Conservation (phyloP, 2,888 invertebrate genomes). For the Trimorus sp. region DNA sequence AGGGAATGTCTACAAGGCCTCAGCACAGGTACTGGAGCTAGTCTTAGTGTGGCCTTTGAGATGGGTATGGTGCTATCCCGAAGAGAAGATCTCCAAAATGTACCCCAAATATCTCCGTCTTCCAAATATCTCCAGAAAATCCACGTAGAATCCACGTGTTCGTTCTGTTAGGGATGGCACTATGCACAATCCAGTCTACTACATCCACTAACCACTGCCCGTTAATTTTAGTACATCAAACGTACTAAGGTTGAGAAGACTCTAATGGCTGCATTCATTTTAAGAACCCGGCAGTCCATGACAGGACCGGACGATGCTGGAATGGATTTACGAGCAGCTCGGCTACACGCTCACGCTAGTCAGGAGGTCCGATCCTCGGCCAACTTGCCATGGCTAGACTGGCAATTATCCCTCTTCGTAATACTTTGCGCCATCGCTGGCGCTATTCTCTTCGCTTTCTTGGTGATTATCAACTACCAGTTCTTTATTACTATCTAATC, state of each 20-base stretch:
- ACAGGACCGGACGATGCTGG: constrained; percentile 81
- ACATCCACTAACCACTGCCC: too few species aligned
- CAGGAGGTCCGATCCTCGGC: constrained; percentile 78
- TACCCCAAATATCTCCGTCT: too few species aligned
- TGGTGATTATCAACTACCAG: constrained; percentile 70
- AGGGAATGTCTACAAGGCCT: constrained; percentile 81
- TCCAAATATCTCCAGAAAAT: too few species aligned
- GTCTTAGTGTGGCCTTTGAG: too few species aligned
- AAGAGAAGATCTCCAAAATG: too few species aligned
- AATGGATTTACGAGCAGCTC: constrained; percentile 80
- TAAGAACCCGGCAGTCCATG: constrained; percentile 79
- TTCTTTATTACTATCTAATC: neutral
- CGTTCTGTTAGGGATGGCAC: too few species aligned
- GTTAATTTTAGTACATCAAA: too few species aligned
- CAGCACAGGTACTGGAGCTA: constrained; percentile 75
- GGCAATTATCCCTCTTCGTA: constrained; percentile 78
- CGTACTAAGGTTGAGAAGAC: too few species aligned
- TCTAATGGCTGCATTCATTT: constrained; percentile 1
- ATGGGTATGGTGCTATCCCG: too few species aligned
- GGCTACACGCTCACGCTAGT: constrained; percentile 75
- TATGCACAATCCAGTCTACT: too few species aligned
- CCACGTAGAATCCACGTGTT: too few species aligned
- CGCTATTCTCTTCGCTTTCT: constrained; percentile 80
- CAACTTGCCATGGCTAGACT: constrained; percentile 79
- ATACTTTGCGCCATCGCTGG: constrained; percentile 79